Base-by-base conservation (phyloP, 2,113 vertebrate species). In the Sakesphorus luctuosus region DNA sequence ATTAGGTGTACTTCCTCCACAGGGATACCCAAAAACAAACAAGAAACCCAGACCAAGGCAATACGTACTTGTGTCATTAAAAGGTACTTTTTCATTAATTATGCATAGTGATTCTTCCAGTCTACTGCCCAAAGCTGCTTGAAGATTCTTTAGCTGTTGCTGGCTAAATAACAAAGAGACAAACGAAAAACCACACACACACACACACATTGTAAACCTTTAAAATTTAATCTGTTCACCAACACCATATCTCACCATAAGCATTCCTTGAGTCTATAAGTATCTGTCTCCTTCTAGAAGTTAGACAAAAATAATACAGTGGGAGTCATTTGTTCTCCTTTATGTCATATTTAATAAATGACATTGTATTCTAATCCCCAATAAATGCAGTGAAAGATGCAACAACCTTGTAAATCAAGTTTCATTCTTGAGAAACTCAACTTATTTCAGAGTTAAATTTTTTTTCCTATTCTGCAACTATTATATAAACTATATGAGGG, bases 61-160 rank as follows among this genome's bases (percentile, higher is more conserved):
- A 97, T 97, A 99, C 99, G 95, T 98, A 99, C 99, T 99, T 97
- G 99, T 99, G 97, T 99, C 99, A 96, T 99, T 99, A 97, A 99
- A 99, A 98, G 99, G 99, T 96, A 99, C 98, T 98, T 99, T 99
- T 97, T 99, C 99, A 98, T 97, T 99, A 97, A 99, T 99, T 93
- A 99, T 98, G 92, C 98, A 98, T 87, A 99, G 98, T 97, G 99
- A 99, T 90, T 99, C 99, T 93, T 99, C 99, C 97, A 99, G 97
- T 98, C 99, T 98, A 94, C 97, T 98, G 97, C 98, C 99, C 96
- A 99, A 98, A 97, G 99, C 99, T 47, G 97, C 97, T 98, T 99
- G 99, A 96, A 99, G 99, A 92, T 97, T 98, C 96, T 98, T 99
- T 98, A 99, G 92, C 97, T 99, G 99, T 96, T 99, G 99, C 96